phyloP scores from a whole-genome alignment of 1,140 invertebrate genomes.

The Dendrolimus punctatus region DNA sequence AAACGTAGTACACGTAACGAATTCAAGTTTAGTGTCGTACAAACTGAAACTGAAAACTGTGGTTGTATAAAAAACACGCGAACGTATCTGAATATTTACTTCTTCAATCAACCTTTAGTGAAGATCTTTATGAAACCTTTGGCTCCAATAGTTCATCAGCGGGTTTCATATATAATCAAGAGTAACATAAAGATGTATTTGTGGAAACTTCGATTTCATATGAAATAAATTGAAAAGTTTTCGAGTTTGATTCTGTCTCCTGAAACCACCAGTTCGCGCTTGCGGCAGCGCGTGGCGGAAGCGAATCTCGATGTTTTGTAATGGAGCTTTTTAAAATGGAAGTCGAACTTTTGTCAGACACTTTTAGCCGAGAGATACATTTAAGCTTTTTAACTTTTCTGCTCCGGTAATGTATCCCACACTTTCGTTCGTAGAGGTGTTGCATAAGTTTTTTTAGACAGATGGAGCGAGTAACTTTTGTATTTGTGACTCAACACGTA shows the following conservation, averaged over 20 bases:
- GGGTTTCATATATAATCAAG: no score
- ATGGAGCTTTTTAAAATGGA: slow-evolving; percentile 72
- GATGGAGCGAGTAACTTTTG: slow-evolving; percentile 43
- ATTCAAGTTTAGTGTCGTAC: slow-evolving; percentile 56
- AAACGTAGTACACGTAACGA: slow-evolving; percentile 48
- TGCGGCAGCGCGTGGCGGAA: slow-evolving; percentile 48
- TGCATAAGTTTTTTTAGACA: slow-evolving; percentile 53
- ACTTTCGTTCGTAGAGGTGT: slow-evolving; percentile 55
- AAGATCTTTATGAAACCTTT: no score
- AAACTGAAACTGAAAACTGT: slow-evolving; percentile 15
- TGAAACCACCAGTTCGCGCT: slow-evolving; percentile 38
- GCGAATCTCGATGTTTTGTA: slow-evolving; percentile 70
- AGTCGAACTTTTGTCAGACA: slow-evolving; percentile 72
- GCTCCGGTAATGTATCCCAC: slow-evolving; percentile 69
- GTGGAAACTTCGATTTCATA: slow-evolving; percentile 32
- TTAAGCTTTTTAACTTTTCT: slow-evolving; percentile 73
- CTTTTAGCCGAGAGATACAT: slow-evolving; percentile 71
- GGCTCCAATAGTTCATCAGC: neutral
- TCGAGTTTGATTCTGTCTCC: slow-evolving; percentile 51
- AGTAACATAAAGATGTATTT: no score
- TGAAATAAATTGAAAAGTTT: slow-evolving; percentile 56
- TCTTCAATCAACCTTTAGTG: no score
- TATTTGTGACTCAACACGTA: slow-evolving; percentile 41
- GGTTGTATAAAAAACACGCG: slow-evolving; percentile 1
- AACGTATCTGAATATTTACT: no score